phyloP scores from a whole-genome alignment of 2,888 invertebrate species.

The Ellobium chinense region DNA sequence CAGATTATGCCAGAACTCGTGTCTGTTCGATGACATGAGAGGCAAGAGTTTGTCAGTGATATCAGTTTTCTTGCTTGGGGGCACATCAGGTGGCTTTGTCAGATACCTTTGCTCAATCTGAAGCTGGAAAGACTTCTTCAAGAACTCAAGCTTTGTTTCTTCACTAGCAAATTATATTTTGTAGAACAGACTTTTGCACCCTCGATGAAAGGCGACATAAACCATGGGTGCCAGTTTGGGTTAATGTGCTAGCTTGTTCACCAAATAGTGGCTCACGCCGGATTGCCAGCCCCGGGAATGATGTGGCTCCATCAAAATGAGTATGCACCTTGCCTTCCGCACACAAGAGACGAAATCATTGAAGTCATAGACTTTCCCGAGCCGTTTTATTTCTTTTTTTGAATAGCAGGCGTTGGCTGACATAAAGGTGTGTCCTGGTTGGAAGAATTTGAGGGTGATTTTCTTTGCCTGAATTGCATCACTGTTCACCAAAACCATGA shows the following conservation, averaged over 20 bases:
- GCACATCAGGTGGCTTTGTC: neutral
- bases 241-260: neutral
- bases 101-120: neutral
- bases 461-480: neutral
- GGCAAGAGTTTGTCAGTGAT: neutral
- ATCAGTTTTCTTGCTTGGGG: neutral
- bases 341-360: neutral
- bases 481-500: neutral
- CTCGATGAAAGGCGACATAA: neutral
- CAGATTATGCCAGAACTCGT: neutral
- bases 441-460: neutral
- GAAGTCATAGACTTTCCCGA: neutral
- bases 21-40: neutral
- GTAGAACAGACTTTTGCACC: neutral
- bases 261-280: neutral
- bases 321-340: neutral
- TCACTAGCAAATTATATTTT: neutral
- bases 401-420: neutral
- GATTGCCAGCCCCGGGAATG: neutral
- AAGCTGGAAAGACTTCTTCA: neutral
- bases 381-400: neutral
- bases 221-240: constrained; percentile 5
- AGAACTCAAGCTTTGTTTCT: constrained; percentile 5
- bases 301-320: neutral
- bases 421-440: neutral